Evolutionary conservation across 2,888 invertebrate species (phyloP).

Genomic region (Tenthredo amoena): DNA sequence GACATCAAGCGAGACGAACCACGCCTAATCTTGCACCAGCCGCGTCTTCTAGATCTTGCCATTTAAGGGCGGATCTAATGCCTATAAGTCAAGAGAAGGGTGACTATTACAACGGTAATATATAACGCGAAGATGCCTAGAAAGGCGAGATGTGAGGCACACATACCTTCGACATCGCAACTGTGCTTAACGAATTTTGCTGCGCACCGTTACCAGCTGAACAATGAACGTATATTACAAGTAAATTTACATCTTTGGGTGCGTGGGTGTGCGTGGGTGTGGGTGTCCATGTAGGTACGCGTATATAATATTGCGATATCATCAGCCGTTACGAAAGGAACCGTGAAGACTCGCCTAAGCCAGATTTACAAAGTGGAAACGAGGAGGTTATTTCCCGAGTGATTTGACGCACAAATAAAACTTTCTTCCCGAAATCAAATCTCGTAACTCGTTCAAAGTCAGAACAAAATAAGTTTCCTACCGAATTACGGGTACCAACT

Average conservation of each 20-base stretch:
- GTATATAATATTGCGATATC: neutral
- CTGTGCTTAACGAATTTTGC: constrained; percentile 19
- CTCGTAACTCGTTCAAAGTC: constrained; percentile 32
- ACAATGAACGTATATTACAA: constrained; percentile 36
- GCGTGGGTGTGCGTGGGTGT: neutral
- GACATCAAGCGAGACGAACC: constrained; percentile 31
- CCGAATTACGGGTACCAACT: constrained; percentile 11
- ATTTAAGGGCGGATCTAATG: constrained; percentile 8
- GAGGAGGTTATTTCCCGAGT: constrained; percentile 20
- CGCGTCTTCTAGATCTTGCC: constrained; percentile 23
- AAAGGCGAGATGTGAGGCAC: neutral
- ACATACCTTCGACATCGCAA: neutral
- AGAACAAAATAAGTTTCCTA: constrained; percentile 34
- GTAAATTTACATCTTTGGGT: neutral
- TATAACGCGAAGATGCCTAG: constrained; percentile 26
- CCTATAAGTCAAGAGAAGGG: neutral
- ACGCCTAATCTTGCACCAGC: constrained; percentile 13
- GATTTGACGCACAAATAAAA: constrained; percentile 13
- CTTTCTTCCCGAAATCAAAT: constrained; percentile 27
- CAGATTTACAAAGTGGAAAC: constrained; percentile 28
- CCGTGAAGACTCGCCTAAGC: neutral
- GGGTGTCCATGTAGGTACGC: neutral
- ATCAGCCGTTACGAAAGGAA: neutral
- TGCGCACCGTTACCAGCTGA: constrained; percentile 7
- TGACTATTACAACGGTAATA: constrained; percentile 23